Evolutionary conservation across 2,888 invertebrate genomes (phyloP).

Genomic region (Phasia obesa): DNA sequence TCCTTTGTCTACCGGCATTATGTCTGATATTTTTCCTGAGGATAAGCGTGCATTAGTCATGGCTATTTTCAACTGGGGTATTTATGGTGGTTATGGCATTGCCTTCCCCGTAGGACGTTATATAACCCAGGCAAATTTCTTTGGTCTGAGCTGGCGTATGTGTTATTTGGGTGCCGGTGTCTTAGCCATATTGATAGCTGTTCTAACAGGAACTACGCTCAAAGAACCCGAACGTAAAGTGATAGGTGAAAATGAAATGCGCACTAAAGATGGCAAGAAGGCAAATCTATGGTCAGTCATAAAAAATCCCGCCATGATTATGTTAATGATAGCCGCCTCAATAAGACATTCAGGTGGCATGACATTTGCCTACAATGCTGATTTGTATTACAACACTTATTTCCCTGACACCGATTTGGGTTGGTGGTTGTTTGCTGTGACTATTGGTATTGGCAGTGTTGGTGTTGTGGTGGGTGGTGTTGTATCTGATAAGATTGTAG

Average conservation of each 20-base stretch:
- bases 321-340: conserved; percentile 93
- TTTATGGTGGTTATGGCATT: conserved; percentile 96
- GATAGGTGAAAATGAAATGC: conserved; percentile 86
- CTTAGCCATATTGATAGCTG: conserved; percentile 88
- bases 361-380: conserved; percentile 95
- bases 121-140: conserved; percentile 88
- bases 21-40: conserved; percentile 91
- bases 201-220: conserved; percentile 89
- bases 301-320: conserved; percentile 89
- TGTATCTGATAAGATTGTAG: conserved; percentile 93
- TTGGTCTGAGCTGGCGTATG: conserved; percentile 91
- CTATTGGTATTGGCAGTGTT: conserved; percentile 89
- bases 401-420: conserved; percentile 95
- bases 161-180: conserved; percentile 92
- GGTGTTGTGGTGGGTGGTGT: conserved; percentile 89
- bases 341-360: conserved; percentile 95
- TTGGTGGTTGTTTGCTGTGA: conserved; percentile 94
- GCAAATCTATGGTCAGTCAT: conserved; percentile 90
- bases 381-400: conserved; percentile 93
- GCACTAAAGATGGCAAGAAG: conserved; percentile 83
- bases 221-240: conserved; percentile 89
- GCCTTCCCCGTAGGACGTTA: conserved; percentile 96
- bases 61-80: conserved; percentile 97
- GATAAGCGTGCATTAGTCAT: conserved; percentile 93
- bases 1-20: conserved; percentile 92